These are phyloP conservation scores for Gnathonemus longibarbis DNA, from an alignment of 2,113 vertebrate species.

Conservation along the genomic window DNA sequence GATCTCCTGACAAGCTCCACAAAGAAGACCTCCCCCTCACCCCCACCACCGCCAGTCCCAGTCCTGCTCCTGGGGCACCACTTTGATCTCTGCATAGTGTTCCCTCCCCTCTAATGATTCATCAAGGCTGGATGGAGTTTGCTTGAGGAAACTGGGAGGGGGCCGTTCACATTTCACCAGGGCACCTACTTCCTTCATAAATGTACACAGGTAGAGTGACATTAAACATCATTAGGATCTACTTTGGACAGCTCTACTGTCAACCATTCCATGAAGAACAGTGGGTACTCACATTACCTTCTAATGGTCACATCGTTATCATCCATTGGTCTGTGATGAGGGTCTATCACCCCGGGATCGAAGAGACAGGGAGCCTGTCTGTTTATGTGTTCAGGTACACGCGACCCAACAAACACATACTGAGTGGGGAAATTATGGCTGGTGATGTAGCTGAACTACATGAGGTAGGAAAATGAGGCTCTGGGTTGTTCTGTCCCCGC, in stretches of 20 bases:
- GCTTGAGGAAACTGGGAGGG: neutral
- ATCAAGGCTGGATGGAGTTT: neutral
- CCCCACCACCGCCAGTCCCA: neutral
- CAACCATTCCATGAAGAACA: neutral
- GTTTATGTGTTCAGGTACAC: neutral
- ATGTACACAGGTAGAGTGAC: neutral
- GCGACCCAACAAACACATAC: neutral
- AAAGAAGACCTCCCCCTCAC: neutral
- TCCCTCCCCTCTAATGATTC: neutral
- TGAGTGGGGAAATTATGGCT: neutral
- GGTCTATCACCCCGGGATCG: neutral
- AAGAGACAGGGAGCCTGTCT: neutral
- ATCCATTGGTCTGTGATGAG: neutral
- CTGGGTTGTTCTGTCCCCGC: neutral
- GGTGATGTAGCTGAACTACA: neutral
- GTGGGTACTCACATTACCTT: neutral
- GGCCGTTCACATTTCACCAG: neutral
- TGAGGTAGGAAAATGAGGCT: neutral
- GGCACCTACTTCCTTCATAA: neutral
- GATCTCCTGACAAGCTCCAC: neutral
- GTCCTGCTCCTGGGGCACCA: neutral
- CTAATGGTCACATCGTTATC: neutral
- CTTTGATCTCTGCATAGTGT: neutral
- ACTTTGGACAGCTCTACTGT: neutral
- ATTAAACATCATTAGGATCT: neutral